phyloP scores from a whole-genome alignment of 2,113 vertebrate species.

The Kryptolebias marmoratus region DNA sequence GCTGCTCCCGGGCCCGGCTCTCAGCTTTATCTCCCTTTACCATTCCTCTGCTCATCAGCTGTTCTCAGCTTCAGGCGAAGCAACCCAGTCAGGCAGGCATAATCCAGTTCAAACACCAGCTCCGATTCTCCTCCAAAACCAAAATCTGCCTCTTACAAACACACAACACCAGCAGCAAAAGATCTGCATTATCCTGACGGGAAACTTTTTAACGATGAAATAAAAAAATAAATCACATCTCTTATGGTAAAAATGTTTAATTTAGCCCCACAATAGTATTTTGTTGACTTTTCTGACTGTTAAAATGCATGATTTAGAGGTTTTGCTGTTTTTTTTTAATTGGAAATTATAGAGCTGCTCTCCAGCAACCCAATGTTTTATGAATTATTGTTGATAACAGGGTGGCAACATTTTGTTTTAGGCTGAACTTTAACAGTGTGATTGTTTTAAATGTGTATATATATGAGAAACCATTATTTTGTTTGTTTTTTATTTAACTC shows the following conservation, averaged over 20 bases:
- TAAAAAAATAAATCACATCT: background rate
- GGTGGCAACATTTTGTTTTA: no score
- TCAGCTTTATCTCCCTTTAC: slow-evolving; percentile 4
- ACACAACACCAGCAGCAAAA: slow-evolving; percentile 24
- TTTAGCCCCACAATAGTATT: background rate
- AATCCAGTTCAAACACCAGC: slow-evolving; percentile 38
- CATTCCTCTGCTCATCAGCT: slow-evolving; percentile 27
- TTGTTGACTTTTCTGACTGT: background rate
- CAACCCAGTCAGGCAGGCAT: slow-evolving; percentile 40
- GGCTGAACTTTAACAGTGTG: no score
- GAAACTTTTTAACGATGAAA: background rate
- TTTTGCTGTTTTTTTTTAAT: no score
- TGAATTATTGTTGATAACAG: no score
- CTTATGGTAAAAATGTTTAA: background rate
- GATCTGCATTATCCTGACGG: background rate
- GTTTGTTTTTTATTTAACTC: no score
- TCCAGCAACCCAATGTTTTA: no score
- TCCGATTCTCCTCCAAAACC: background rate
- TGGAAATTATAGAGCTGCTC: no score
- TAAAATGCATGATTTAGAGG: no score
- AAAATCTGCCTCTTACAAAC: slow-evolving; percentile 14
- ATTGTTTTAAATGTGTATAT: no score
- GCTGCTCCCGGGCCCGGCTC: background rate
- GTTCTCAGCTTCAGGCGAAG: slow-evolving; percentile 26
- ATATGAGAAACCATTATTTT: no score